Conservation (phyloP, 2,797 vertebrate species). For the Dendrocincla tyrannina region DNA sequence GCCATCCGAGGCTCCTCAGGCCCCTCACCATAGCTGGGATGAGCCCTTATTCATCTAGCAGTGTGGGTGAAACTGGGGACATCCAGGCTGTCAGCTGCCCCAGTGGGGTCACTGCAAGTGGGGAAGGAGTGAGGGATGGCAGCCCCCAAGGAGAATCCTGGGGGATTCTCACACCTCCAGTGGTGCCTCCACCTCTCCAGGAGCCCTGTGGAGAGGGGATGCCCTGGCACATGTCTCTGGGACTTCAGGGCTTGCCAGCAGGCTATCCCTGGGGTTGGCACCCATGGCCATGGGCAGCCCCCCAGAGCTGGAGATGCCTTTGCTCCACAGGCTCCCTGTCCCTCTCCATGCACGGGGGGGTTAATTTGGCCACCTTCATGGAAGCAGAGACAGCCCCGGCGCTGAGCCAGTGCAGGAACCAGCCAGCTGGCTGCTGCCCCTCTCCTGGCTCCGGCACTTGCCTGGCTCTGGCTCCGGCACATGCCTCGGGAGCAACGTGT, state of each 20-base stretch:
- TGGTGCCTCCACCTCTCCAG: fast-evolving
- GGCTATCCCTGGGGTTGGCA: not conserved
- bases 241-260: fast-evolving
- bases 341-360: fast-evolving
- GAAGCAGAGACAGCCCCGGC: not conserved
- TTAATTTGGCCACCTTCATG: not conserved
- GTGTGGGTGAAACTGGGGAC: fast-evolving
- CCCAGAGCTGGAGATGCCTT: not conserved
- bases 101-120: fast-evolving
- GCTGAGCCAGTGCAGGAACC: not conserved
- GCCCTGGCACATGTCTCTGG: fast-evolving
- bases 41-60: not conserved
- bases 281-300: fast-evolving
- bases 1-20: fast-evolving
- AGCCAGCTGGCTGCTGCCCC: conserved; percentile 42
- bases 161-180: not conserved
- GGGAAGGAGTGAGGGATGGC: fast-evolving
- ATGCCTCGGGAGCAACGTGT: not conserved
- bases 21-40: fast-evolving
- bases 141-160: fast-evolving
- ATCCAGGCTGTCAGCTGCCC: fast-evolving
- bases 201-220: not conserved
- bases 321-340: not conserved
- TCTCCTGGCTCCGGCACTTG: not conserved
- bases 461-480: not conserved